Evolutionary conservation across 1,140 invertebrate genomes (phyloP).

Genomic region (Bathynomus jamesi): DNA sequence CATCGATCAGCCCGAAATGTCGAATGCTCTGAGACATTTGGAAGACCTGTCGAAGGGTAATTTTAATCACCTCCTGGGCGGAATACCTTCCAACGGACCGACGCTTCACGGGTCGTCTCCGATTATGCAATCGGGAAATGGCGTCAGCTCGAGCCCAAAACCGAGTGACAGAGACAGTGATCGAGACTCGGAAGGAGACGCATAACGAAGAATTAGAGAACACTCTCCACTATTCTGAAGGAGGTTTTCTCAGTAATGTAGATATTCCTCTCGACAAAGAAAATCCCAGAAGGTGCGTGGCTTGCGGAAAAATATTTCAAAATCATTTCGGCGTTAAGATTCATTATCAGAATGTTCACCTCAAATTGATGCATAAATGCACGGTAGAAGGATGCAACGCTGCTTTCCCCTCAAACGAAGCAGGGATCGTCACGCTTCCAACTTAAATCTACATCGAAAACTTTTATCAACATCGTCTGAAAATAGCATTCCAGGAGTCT

Average conservation of each 20-base stretch:
- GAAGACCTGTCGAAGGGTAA: slow-evolving; percentile 71
- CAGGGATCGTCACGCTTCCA: slow-evolving; percentile 84
- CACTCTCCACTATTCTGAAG: slow-evolving; percentile 36
- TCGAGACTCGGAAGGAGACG: slow-evolving; percentile 35
- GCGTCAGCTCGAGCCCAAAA: slow-evolving; percentile 37
- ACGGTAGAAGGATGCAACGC: slow-evolving; percentile 93
- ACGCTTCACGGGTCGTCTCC: slow-evolving; percentile 30
- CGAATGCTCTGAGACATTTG: slow-evolving; percentile 65
- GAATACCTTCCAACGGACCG: too few species aligned
- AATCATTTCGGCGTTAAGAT: slow-evolving; percentile 92
- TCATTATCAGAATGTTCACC: slow-evolving; percentile 91
- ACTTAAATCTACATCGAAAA: slow-evolving; percentile 83
- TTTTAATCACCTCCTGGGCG: slow-evolving; percentile 52
- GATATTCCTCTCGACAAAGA: slow-evolving; percentile 72
- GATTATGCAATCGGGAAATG: slow-evolving; percentile 44
- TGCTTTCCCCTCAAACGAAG: slow-evolving; percentile 91
- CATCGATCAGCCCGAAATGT: slow-evolving; percentile 31
- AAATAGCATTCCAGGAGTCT: slow-evolving; percentile 24
- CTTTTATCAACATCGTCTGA: slow-evolving; percentile 65
- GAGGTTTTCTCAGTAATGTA: slow-evolving; percentile 34
- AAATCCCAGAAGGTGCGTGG: slow-evolving; percentile 75
- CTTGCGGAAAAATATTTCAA: slow-evolving; percentile 87
- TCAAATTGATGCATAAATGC: slow-evolving; percentile 93
- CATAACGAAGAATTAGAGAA: slow-evolving; percentile 39
- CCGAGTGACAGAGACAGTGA: slow-evolving; percentile 32